These are phyloP conservation scores for Gorsachius goisagi DNA, from an alignment of 2,113 vertebrate genomes.

Conservation along the genomic window DNA sequence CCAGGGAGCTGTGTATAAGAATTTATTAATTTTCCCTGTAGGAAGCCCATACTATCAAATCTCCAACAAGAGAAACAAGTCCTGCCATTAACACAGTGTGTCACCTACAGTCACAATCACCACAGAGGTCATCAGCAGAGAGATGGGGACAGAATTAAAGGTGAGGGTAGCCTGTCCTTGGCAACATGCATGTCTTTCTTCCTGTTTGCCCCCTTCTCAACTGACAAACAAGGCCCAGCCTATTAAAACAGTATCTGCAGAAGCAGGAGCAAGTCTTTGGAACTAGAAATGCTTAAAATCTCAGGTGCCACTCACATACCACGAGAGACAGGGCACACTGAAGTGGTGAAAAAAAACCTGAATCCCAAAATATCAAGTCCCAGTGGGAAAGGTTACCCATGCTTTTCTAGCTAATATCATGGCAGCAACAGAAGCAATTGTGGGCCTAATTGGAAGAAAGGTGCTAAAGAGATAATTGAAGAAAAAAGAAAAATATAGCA, in stretches of 20 bases:
- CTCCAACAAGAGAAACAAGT: not conserved
- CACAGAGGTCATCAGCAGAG: not conserved
- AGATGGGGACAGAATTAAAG: not conserved
- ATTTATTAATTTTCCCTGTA: not conserved
- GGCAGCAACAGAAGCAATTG: conserved; percentile 58
- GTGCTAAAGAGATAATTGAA: conserved; percentile 53
- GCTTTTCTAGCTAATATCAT: not conserved
- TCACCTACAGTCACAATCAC: not conserved
- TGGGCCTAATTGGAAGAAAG: conserved; percentile 49
- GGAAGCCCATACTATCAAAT: not conserved
- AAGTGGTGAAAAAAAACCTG: conserved; percentile 36
- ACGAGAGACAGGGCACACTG: not conserved
- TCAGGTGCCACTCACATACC: conserved; percentile 13
- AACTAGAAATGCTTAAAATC: conserved; percentile 61
- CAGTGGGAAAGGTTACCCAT: conserved; percentile 42
- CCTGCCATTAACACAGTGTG: not conserved
- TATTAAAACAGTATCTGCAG: conserved; percentile 19
- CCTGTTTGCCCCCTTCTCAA: conserved; percentile 1
- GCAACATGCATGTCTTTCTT: not conserved
- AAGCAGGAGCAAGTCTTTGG: conserved; percentile 59
- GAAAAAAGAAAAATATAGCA: not conserved
- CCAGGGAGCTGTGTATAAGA: not conserved
- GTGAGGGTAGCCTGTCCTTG: not conserved
- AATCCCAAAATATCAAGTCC: conserved; percentile 43
- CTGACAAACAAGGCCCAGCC: conserved; percentile 23